Base-by-base conservation (phyloP, 2,888 invertebrate species). In the Brenthis hecate region DNA sequence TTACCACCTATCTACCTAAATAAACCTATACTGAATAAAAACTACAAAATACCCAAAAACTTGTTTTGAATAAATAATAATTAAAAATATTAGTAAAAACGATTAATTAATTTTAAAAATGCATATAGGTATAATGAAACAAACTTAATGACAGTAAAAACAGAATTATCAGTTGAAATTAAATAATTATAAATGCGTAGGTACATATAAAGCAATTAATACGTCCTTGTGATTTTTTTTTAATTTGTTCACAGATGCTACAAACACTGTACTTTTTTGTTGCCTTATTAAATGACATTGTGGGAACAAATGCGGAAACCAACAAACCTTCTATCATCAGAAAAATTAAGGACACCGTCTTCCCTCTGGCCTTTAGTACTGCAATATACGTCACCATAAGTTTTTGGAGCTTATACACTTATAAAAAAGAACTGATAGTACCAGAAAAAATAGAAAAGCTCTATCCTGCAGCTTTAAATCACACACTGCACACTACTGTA, bases 381-480 rank as follows among this genome's bases (percentile, higher is more conserved):
- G 95, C 96, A 6, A 89, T 96, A 85, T 96, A 96, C 89, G 98
- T 98, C 1, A 95, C 96, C 14, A 76, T 95, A 0, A 94, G 96
- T 3, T 99, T 98, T 85, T 99, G 99, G 99, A 91, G 93, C 0
- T 86, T 99, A 19, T 98, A 97, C 91, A 91, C 94, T 28, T 93
- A 98, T 50, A 96, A 98, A 84, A 95, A 98, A 72, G 96, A 97
- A 77, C 88, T 98, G 16, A 97, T 99, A 32, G 96, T 97, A 80
- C 98, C 98, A 0, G 95, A 94, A 76, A 94, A 94, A 5, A 84
- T 98, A n/a, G 74, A 97, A 79, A 89, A 93, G 14, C 94, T 95
- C 70, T 96, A 98, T 77, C 98, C 98, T 2, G 85, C 86, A 28
- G 98, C 98, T 98, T 87, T 98, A 32, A 99, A 99, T 84, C 98